Base-by-base conservation (phyloP, 37 sponge, comb jelly and placozoan species). In the Eunapius fragilis region DNA sequence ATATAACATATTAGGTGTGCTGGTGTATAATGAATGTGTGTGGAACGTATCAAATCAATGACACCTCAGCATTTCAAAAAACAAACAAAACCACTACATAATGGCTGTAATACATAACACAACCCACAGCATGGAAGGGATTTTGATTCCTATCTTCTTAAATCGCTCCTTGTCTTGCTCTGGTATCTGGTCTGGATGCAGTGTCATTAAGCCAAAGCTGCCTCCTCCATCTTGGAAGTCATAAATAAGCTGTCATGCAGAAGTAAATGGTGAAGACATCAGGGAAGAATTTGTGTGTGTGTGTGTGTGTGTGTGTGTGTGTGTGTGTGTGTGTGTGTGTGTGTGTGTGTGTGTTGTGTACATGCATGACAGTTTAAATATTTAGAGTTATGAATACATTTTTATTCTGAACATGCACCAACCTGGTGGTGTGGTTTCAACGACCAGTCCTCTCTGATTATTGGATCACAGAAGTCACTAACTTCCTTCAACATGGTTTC, bases 401-500 rank as follows among this genome's bases (percentile, higher is more conserved):
- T n/a, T n/a, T n/a, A n/a, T n/a, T n/a, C n/a, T n/a, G n/a, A n/a
- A n/a, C n/a, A n/a, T n/a, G 41, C 69, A 72, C 72, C 33, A 25
- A 94, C 88, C 89, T 90, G 93, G 70, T 95, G 91, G 41, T 90
- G 96, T 14, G 87, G 78, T 35, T 92, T 84, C 35, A 77, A 25
- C 3, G 84, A 79, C 90, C 90, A 95, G 74, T 95, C 75, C 70
- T 84, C 83, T 70, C 85, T 86, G 72, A 89, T 87, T n/a, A 50
- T 72, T 28, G 94, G 88, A 37, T 92, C 79, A 83, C 94, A 96
- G 72, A 96, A 89, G 37, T 89, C 80, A 17, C 48, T 69, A 28
- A 93, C 94, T 50, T 96, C 96, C 49, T 79, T 83, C 37, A 96
- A 80, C 96, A 96, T 96, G 26, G 92, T 87, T 30, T 27, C 34